Base-by-base conservation (phyloP, 2,113 vertebrate genomes). In the Columbina picui region DNA sequence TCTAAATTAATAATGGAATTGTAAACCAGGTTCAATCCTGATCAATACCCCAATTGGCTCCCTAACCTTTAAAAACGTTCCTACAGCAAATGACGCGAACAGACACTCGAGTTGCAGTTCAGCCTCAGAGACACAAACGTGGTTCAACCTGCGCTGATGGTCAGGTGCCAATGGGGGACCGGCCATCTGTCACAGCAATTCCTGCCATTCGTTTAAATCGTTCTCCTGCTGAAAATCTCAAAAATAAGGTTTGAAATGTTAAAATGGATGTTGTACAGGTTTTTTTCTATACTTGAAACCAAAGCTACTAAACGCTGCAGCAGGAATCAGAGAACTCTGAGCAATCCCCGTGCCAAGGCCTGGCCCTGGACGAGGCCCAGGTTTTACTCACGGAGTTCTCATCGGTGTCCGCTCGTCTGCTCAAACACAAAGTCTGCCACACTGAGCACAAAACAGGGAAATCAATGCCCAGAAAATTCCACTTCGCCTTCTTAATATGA, bases 61-160 rank as follows among this genome's bases (percentile, higher is more conserved):
- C 39, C 74, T 52, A 32, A 91, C 12, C 39, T 56, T 73, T 70
- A 78, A 71, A 89, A 74, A 36, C 57, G 43, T 67, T 59, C 23
- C 47, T 49, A 39, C 75, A 84, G 84, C 56, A 59, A 64, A 27
- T 17, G 45, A 84, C 10, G 7, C 57, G 61, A 78, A 61, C 6
- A 87, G 86, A 91, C 45, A 45, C 64, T 18, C 67, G 30, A 50
- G 70, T 90, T 92, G 87, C 91, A 32, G 9, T 68, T 93, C 50
- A 49, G 27, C 43, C 86, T 81, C 49, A 84, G 69, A 94, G 88
- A 90, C 97, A 65, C 82, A 85, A 89, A 30, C 3, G 1, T 56
- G 36, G 36, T 55, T 87, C 59, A 50, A 52, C 82, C 20, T 57
- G 49, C 74, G 59, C 64, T 69, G 93, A 93, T 82, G 97, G 96